A percentile compares a stretch with the other conserved stretches of the same genome.
phyloP scores from a whole-genome alignment of 2,113 vertebrate species.

The Geothlypis trichas region DNA sequence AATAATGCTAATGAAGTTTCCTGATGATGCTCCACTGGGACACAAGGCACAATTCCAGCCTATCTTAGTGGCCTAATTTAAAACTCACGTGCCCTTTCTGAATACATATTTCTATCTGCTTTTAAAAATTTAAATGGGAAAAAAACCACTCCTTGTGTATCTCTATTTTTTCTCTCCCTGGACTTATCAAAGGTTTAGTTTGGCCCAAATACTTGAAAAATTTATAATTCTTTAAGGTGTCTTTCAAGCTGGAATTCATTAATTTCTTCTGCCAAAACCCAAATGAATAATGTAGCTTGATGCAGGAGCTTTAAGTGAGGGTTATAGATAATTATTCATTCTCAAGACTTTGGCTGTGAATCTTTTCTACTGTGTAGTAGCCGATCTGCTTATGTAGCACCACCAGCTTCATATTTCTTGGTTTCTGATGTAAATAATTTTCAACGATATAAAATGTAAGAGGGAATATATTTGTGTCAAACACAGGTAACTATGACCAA shows the following conservation, averaged over 20 bases:
- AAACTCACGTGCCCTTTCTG: not conserved
- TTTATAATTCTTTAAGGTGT: not conserved
- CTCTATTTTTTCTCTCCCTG: not conserved
- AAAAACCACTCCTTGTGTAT: not conserved
- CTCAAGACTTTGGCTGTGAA: conserved; percentile 12
- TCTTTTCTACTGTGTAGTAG: not conserved
- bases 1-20: conserved; percentile 20
- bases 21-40: conserved; percentile 5
- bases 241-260: conserved; percentile 12
- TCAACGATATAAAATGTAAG: not conserved
- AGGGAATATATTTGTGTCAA: not conserved
- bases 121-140: not conserved
- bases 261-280: conserved; percentile 15
- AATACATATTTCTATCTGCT: not conserved
- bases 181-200: not conserved
- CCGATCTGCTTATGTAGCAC: not conserved
- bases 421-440: conserved; percentile 19
- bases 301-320: not conserved
- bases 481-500: not conserved
- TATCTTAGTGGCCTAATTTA: not conserved
- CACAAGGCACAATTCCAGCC: not conserved
- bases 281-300: conserved; percentile 32
- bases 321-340: conserved; percentile 34
- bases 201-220: not conserved
- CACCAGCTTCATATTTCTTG: not conserved